Conservation (phyloP, 1,140 invertebrate genomes). For the Berghia stephanieae region DNA sequence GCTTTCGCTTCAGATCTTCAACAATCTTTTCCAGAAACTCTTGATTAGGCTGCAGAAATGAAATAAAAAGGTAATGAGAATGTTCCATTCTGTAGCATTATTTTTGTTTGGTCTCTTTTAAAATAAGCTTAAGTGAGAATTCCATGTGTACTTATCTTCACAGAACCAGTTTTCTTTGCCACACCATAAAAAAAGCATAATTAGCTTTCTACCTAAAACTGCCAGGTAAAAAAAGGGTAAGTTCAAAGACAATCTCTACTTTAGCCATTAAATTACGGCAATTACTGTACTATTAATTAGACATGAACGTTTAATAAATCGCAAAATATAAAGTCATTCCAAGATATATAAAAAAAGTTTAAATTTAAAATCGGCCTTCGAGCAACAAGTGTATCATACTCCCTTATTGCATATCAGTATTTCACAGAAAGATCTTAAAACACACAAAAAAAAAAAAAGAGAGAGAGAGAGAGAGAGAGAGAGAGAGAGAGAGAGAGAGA, state of each 20-base stretch:
- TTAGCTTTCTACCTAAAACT: no score
- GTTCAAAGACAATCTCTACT: background rate
- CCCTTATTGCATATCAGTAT: background rate
- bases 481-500: slow-evolving; percentile 21
- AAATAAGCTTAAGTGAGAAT: no score
- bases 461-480: slow-evolving; percentile 9
- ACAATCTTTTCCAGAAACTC: slow-evolving; percentile 81
- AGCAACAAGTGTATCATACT: background rate
- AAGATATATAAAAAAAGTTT: background rate
- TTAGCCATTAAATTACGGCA: background rate
- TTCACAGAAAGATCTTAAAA: background rate
- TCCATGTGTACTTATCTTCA: no score
- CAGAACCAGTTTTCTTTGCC: no score
- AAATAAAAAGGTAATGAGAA: background rate
- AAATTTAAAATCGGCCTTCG: background rate
- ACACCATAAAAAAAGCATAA: no score
- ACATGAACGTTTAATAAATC: background rate
- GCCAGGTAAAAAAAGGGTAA: no score
- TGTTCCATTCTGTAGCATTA: no score
- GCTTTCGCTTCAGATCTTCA: slow-evolving; percentile 78
- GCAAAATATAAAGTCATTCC: background rate
- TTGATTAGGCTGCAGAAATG: slow-evolving; percentile 72
- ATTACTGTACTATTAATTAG: background rate
- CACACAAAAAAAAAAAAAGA: background rate
- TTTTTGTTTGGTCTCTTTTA: no score